These are phyloP conservation scores for Andrena bicolor DNA, from an alignment of 2,888 invertebrate genomes.

Conservation along the genomic window DNA sequence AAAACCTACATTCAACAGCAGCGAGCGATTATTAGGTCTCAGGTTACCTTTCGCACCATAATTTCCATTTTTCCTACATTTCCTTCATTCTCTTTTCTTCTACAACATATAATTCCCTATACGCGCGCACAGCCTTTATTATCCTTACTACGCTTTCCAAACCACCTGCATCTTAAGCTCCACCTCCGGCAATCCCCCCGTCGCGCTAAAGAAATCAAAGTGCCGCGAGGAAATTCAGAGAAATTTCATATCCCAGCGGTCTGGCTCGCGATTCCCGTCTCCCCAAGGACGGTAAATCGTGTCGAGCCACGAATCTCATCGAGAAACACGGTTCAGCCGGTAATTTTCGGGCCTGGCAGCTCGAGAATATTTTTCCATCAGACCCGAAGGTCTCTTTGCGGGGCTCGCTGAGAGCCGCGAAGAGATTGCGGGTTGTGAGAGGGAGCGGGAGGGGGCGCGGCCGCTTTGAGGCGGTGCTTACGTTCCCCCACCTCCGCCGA, in stretches of 20 bases:
- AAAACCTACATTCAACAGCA: no score
- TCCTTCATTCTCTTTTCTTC: no score
- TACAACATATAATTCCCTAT: no score
- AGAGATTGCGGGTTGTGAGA: not conserved
- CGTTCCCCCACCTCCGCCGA: not conserved
- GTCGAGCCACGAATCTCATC: not conserved
- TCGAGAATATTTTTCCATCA: not conserved
- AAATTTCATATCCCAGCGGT: not conserved
- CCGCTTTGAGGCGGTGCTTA: not conserved
- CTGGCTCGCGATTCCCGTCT: not conserved
- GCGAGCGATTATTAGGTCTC: no score
- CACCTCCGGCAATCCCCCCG: not conserved
- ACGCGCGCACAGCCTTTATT: no score
- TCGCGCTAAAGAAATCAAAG: not conserved
- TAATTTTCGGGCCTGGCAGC: slow-evolving; percentile 2
- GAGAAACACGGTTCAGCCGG: not conserved
- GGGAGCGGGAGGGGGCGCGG: not conserved
- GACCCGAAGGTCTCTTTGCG: slow-evolving; percentile 1
- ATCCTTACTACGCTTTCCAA: no score
- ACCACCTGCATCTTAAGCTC: no score
- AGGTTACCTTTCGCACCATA: no score
- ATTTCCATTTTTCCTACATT: no score
- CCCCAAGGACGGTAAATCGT: not conserved
- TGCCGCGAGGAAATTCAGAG: not conserved
- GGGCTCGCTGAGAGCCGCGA: not conserved